Evolutionary conservation across 2,888 invertebrate genomes (phyloP), one percentile per base, ranked within the genome.

Genomic region (Andrena camellia): DNA sequence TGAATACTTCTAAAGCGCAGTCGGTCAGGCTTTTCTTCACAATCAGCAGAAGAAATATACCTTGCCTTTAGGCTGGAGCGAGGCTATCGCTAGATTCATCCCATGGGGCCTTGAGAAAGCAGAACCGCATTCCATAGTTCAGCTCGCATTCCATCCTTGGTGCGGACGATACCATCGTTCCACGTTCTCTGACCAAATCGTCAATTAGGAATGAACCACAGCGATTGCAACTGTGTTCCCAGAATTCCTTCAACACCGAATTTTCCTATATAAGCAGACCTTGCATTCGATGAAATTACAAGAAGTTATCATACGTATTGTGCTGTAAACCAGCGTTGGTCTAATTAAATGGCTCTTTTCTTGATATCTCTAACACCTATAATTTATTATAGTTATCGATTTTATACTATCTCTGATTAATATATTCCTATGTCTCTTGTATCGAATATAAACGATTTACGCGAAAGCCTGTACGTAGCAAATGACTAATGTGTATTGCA

Each of bases 41-140:
- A 33, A 33, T 33, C 52, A 20, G 31, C 31, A 20, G 59, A 8
- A 78, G 67, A 17, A 48, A 59, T 42, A 42, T 42, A 66, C 52
- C 64, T 54, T 29, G 62, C 60, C 84, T 78, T 64, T 67, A 76
- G 80, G 50, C 64, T 50, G 80, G 64, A 52, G 50, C 72, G 66
- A 73, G 71, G 84, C 64, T 75, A 77, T 86, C 75, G 80, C 72
- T 86, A 72, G 84, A 75, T 72, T 74, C 70, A 78, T 69, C 86
- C 59, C 66, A 87, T 81, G 73, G 73, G 71, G 71, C 76, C 84
- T 79, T 77, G 81, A 79, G 77, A 87, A 87, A 87, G 79, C 78
- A 73, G 73, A 87, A 81, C 71, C 81, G 77, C 87, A 87, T 89
- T 88, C 87, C 89, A 71, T 63, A 72, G 68, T 86, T 52, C 86